phyloP scores from a whole-genome alignment of 2,797 vertebrate genomes.

The Chelidonichthys spinosus region DNA sequence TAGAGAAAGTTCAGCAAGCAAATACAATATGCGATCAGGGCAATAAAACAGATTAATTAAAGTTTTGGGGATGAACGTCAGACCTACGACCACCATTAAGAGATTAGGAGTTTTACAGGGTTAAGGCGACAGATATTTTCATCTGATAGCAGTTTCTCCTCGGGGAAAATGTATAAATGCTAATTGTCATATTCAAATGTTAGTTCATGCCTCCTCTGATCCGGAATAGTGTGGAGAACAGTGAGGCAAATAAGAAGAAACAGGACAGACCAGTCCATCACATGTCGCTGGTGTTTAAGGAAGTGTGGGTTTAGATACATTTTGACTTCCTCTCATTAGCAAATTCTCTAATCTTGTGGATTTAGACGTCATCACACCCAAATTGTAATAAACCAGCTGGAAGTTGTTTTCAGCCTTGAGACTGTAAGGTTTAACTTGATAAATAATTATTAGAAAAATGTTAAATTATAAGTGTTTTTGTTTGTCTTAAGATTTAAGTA shows the following conservation, averaged over 20 bases:
- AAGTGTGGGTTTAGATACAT: constrained; percentile 39
- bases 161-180: neutral
- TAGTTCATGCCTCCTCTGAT: neutral
- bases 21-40: neutral
- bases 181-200: neutral
- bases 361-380: constrained; percentile 22
- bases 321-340: constrained; percentile 30
- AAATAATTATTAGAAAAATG: neutral
- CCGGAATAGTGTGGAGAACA: neutral
- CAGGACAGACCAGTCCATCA: constrained; percentile 32
- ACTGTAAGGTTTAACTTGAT: neutral
- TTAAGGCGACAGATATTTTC: neutral
- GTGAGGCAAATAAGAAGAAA: constrained; percentile 20
- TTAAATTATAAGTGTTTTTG: neutral
- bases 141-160: neutral
- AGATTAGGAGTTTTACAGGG: neutral
- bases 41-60: neutral
- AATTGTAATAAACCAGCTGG: constrained; percentile 19
- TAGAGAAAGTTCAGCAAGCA: neutral
- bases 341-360: constrained; percentile 42
- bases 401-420: constrained; percentile 12
- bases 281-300: constrained; percentile 14
- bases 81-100: neutral
- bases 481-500: neutral
- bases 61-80: neutral